Percentiles rank a stretch among this genome's conserved stretches.
Evolutionary conservation across 2,797 vertebrate genomes (phyloP).

Genomic region (Capromys pilorides): DNA sequence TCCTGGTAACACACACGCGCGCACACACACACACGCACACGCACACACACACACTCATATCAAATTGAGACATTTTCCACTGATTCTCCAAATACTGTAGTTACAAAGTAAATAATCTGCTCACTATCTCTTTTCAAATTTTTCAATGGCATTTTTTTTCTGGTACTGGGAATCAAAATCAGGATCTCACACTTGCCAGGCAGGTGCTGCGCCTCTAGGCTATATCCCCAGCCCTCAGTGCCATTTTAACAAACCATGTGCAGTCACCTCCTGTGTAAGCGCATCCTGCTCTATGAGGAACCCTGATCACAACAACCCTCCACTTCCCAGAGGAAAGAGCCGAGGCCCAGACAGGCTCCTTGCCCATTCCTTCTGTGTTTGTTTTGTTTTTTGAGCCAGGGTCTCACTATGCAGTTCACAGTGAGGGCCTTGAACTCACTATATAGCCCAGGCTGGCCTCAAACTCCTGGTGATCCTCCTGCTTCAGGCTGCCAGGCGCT

Average conservation of each 20-base stretch:
- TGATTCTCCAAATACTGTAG: not conserved
- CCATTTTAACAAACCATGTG: not conserved
- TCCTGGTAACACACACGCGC: not conserved
- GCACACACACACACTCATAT: too few species aligned
- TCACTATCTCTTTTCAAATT: not conserved
- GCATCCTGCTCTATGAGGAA: not conserved
- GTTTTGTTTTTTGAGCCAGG: not conserved
- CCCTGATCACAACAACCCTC: not conserved
- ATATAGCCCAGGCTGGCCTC: not conserved
- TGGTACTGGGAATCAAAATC: too few species aligned
- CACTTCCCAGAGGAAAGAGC: not conserved
- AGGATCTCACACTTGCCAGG: too few species aligned
- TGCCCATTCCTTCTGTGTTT: not conserved
- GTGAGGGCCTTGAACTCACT: not conserved
- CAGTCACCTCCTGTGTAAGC: not conserved
- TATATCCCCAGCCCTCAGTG: not conserved
- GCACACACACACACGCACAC: fast-evolving
- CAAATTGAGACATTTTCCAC: not conserved
- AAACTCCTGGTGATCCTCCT: not conserved
- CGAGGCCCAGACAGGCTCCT: not conserved
- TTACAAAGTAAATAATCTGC: not conserved
- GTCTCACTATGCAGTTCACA: not conserved
- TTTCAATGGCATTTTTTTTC: not conserved
- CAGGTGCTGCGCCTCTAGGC: not conserved
- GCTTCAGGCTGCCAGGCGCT: not conserved